A percentile compares a stretch with the other conserved stretches of the same genome.
phyloP scores from a whole-genome alignment of 2,888 invertebrate species.

The Lutraria lutraria region DNA sequence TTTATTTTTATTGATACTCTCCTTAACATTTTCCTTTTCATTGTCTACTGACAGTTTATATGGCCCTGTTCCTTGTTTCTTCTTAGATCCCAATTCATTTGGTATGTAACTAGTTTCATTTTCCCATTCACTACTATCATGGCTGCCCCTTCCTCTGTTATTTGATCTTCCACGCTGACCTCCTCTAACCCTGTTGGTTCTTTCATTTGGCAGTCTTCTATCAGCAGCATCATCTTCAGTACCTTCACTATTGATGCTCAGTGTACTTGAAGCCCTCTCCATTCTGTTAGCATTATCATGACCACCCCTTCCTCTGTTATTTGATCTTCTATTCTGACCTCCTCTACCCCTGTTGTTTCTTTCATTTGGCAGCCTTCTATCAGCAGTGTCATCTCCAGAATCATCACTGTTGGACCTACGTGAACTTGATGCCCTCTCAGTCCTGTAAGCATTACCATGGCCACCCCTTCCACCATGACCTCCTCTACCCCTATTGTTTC shows the following conservation, averaged over 20 bases:
- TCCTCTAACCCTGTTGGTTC: neutral
- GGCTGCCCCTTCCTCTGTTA: slow-evolving; percentile 5
- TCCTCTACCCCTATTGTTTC: slow-evolving; percentile 10
- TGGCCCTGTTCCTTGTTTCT: neutral
- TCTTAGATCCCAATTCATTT: neutral
- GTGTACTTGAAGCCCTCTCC: neutral
- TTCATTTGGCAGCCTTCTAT: no score
- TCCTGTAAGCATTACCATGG: no score
- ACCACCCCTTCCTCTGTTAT: neutral
- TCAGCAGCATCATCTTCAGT: neutral
- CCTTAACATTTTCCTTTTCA: neutral
- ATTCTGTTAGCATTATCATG: neutral
- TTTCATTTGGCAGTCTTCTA: neutral
- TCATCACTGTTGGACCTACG: no score
- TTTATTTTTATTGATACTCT: neutral
- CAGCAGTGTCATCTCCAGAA: no score
- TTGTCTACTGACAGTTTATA: neutral
- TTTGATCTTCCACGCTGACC: neutral
- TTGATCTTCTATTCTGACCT: no score
- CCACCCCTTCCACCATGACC: neutral
- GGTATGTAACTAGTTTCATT: neutral
- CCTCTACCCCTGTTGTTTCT: no score
- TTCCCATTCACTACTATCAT: neutral
- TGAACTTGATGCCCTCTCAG: no score
- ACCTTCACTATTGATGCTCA: slow-evolving; percentile 13